Percentiles rank a stretch among this genome's conserved stretches.
Evolutionary conservation across 2,888 invertebrate genomes (phyloP).

Genomic region (Cerceris ruficornis): DNA sequence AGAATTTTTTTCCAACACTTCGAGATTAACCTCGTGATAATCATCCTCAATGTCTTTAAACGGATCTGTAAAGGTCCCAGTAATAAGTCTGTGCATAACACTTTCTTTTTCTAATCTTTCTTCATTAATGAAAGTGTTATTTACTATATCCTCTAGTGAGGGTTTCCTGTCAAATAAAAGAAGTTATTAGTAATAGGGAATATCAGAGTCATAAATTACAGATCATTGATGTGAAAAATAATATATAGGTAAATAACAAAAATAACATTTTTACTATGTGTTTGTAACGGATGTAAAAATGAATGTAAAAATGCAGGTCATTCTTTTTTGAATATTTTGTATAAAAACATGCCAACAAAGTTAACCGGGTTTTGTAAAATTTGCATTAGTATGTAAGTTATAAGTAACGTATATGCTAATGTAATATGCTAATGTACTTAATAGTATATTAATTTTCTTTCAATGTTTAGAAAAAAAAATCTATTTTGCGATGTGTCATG

Average conservation of each 20-base stretch:
- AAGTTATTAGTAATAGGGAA: background rate
- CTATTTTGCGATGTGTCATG: background rate
- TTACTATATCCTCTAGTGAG: conserved; percentile 73
- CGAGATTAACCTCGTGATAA: conserved; percentile 43
- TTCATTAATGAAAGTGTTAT: conserved; percentile 69
- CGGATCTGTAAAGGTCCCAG: conserved; percentile 71
- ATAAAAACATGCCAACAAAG: background rate
- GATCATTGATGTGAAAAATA: background rate
- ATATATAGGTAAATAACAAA: background rate
- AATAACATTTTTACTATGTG: background rate
- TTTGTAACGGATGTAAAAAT: background rate
- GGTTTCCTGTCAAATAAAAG: conserved; percentile 65
- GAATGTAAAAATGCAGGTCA: background rate
- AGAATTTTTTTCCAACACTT: conserved; percentile 28
- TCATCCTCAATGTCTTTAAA: conserved; percentile 65
- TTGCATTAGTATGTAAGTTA: background rate
- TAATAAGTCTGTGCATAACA: conserved; percentile 70
- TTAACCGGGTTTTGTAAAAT: background rate
- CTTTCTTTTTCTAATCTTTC: conserved; percentile 72
- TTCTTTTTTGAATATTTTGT: background rate
- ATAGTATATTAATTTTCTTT: background rate
- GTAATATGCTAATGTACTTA: background rate
- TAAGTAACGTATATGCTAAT: background rate
- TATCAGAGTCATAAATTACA: conserved; percentile 4
- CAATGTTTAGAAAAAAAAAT: background rate